Evolutionary conservation across 2,888 invertebrate species (phyloP), one percentile per base, ranked within the genome.

Genomic region (Crepidodera aurea): DNA sequence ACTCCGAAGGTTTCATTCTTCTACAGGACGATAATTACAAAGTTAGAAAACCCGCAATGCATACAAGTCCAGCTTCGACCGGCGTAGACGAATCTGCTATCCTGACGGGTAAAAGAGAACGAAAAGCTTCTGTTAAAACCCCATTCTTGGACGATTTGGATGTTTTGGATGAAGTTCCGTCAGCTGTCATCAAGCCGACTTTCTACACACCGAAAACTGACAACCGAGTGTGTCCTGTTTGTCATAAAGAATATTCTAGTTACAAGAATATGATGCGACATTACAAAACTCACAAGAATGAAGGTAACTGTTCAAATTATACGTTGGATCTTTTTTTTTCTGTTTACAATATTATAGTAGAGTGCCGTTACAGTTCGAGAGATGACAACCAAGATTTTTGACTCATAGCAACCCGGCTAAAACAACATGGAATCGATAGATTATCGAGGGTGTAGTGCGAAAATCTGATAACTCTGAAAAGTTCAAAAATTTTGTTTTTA

Each of bases 261-360:
- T 86, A 86, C 72, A 82, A 83, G 42, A 85, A 85, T 75, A 82
- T 87, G 79, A 81, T 86, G 7, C 83, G 86, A 71, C 87, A 87
- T 78, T 82, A 85, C 68, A 85, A 83, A 71, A 65, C 63, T 0
- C 72, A 71, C 46, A 56, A 32, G 13, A 46, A 48, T n/a, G 57
- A 48, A 16, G 42, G 42, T 22, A n/a, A n/a, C n/a, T n/a, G n/a
- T n/a, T n/a, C n/a, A n/a, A n/a, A n/a, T n/a, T n/a, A n/a, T n/a
- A n/a, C n/a, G n/a, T n/a, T n/a, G n/a, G n/a, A n/a, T n/a, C n/a
- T n/a, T n/a, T n/a, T n/a, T n/a, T n/a, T n/a, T n/a, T n/a, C n/a
- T n/a, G n/a, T n/a, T n/a, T n/a, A n/a, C n/a, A n/a, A n/a, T n/a
- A n/a, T n/a, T n/a, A n/a, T n/a, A n/a, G n/a, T n/a, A n/a, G n/a